Evolutionary conservation across 2,797 vertebrate species (phyloP), one percentile per base, ranked within the genome.

Genomic region (Aotus griseimembra): DNA sequence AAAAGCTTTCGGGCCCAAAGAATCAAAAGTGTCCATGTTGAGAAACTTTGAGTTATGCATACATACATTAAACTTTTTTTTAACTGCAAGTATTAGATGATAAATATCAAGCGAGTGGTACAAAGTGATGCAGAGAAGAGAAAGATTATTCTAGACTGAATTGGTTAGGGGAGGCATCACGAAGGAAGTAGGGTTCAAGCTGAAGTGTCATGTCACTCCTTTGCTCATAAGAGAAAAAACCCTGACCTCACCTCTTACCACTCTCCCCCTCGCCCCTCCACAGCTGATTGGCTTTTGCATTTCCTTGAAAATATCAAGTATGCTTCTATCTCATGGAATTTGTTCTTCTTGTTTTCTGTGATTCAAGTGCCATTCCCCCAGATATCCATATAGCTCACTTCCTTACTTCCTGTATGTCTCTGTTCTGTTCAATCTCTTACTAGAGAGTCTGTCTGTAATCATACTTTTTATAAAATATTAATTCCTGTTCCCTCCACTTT

Each of bases 281-380:
- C 36, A 64, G 20, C 19, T 44, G 30, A 82, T 19, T 41, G 57
- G 36, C 10, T 88, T 93, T 86, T 72, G 41, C 33, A 82, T 92
- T 82, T 92, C 39, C 73, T 95, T 82, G 7, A 67, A 96, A 93
- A 82, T 73, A 77, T 80, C 90, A 95, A 89, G 50, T 30, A 58
- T 61, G 26, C n/a, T 82, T 64, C 72, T 87, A 11, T 88, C 33
- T 85, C 19, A 15, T 39, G 52, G 75, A 95, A 50, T 82, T 75
- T 94, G 9, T 39, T 80, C 41, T 95, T 88, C 20, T 72, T 93
- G 28, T 61, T 81, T 24, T 39, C 39, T 88, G 33, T n/a, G 33
- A 55, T 55, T 81, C 36, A 91, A 80, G 4, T 50, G 20, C 13
- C 33, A 46, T 39, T 61, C 76, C 33, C 82, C 33, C 70, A 76